These are phyloP conservation scores for Sebastes miniatus DNA, from an alignment of 2,797 vertebrate genomes.

Conservation along the genomic window DNA sequence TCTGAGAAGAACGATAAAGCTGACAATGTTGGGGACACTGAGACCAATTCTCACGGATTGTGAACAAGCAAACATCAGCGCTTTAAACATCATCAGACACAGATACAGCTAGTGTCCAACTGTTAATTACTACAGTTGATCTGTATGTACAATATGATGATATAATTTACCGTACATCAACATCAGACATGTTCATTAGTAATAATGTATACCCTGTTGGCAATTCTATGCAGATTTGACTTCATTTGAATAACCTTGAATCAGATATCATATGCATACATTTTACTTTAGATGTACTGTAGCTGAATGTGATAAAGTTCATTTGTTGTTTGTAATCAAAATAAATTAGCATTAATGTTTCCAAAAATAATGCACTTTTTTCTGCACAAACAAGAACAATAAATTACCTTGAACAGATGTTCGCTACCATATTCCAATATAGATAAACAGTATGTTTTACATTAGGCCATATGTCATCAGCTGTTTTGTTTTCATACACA, in stretches of 20 bases:
- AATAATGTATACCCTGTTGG: background rate
- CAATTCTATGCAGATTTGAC: background rate
- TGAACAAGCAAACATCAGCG: slow-evolving; percentile 56
- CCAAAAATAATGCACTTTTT: slow-evolving; percentile 3
- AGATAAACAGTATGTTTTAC: slow-evolving; percentile 24
- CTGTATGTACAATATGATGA: background rate
- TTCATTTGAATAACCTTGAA: background rate
- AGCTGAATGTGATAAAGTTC: background rate
- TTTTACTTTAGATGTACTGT: background rate
- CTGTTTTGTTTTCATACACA: slow-evolving; percentile 26
- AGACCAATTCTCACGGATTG: slow-evolving; percentile 73
- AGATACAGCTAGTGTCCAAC: background rate
- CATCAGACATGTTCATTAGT: background rate
- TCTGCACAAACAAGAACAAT: background rate
- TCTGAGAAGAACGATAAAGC: slow-evolving; percentile 86
- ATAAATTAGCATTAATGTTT: background rate
- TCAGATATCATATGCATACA: background rate
- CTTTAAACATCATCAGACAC: slow-evolving; percentile 29
- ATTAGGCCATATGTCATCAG: slow-evolving; percentile 41
- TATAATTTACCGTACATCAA: background rate
- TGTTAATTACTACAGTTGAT: background rate
- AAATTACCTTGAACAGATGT: slow-evolving; percentile 41
- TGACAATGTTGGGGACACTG: slow-evolving; percentile 79
- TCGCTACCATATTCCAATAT: slow-evolving; percentile 5
- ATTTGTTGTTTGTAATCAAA: background rate